Conservation (phyloP, 37 sponge, comb jelly and placozoan genomes). For the Diacarnus erythraeanus region DNA sequence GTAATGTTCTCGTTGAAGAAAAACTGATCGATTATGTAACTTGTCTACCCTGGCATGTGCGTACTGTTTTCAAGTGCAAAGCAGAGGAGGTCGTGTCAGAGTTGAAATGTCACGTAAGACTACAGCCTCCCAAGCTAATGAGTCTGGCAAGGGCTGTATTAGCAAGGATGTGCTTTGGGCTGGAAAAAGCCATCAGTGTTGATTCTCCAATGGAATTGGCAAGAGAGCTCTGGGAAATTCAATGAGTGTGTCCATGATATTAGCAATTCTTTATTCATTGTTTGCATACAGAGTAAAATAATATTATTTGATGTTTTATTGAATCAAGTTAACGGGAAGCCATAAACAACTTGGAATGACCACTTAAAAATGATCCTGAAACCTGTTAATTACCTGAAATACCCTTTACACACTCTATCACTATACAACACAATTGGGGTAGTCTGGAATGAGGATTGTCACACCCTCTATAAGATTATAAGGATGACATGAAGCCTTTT, state of each 20-base stretch:
- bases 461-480: too few relatives aligned
- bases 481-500: too few relatives aligned
- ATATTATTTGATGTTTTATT: too few relatives aligned
- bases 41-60: constrained; percentile 25
- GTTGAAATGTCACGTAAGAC: not conserved
- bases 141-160: constrained; percentile 23
- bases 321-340: too few relatives aligned
- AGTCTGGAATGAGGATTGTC: too few relatives aligned
- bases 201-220: constrained; percentile 10
- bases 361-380: too few relatives aligned
- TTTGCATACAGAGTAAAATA: too few relatives aligned
- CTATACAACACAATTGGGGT: too few relatives aligned
- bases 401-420: too few relatives aligned
- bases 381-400: too few relatives aligned
- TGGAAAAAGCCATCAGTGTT: constrained; percentile 9
- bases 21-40: constrained; percentile 29
- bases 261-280: not conserved
- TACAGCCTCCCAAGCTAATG: constrained; percentile 27
- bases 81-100: constrained; percentile 1
- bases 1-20: constrained; percentile 23
- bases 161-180: constrained; percentile 27
- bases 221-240: not conserved
- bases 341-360: too few relatives aligned
- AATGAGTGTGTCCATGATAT: too few relatives aligned
- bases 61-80: not conserved